phyloP scores from a whole-genome alignment of 2,888 invertebrate species.

The Drosophila parthenogenetica region DNA sequence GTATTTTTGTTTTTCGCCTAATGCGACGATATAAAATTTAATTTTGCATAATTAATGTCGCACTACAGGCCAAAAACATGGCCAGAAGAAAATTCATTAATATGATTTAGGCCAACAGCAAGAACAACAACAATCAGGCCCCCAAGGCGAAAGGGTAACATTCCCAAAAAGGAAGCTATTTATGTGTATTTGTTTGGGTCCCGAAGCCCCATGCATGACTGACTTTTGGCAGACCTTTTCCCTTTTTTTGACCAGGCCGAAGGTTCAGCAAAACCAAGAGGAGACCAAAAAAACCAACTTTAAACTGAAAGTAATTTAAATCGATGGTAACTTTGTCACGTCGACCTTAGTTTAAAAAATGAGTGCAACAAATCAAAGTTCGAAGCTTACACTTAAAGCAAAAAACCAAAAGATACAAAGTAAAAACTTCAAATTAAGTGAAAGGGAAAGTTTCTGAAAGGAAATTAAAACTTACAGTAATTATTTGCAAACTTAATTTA shows the following conservation, averaged over 20 bases:
- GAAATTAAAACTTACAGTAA: not conserved
- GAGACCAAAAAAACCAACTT: slow-evolving; percentile 2
- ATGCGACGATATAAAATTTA: slow-evolving; percentile 79
- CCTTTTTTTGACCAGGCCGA: slow-evolving; percentile 15
- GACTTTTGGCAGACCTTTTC: slow-evolving; percentile 51
- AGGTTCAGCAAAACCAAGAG: slow-evolving; percentile 16
- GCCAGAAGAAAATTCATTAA: slow-evolving; percentile 71
- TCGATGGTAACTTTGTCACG: slow-evolving; percentile 37
- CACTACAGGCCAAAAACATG: slow-evolving; percentile 52
- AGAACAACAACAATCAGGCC: slow-evolving; percentile 26
- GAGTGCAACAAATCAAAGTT: slow-evolving; percentile 27
- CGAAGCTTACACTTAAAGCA: not conserved
- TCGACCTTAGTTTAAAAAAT: slow-evolving; percentile 11
- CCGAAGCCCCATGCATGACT: slow-evolving; percentile 65
- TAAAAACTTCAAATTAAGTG: not conserved
- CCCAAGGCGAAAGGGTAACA: slow-evolving; percentile 30
- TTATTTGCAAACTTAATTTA: no score
- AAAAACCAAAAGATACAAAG: not conserved
- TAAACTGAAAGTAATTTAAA: slow-evolving; percentile 25
- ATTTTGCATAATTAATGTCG: slow-evolving; percentile 78
- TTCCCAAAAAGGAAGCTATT: slow-evolving; percentile 46
- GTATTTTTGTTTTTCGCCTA: slow-evolving; percentile 50
- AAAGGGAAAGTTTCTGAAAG: not conserved
- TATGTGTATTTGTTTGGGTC: slow-evolving; percentile 66
- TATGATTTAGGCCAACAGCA: slow-evolving; percentile 66